Percentiles rank a stretch among this genome's conserved stretches.
phyloP scores from a whole-genome alignment of 1,140 invertebrate species.

The Conus betulinus region DNA sequence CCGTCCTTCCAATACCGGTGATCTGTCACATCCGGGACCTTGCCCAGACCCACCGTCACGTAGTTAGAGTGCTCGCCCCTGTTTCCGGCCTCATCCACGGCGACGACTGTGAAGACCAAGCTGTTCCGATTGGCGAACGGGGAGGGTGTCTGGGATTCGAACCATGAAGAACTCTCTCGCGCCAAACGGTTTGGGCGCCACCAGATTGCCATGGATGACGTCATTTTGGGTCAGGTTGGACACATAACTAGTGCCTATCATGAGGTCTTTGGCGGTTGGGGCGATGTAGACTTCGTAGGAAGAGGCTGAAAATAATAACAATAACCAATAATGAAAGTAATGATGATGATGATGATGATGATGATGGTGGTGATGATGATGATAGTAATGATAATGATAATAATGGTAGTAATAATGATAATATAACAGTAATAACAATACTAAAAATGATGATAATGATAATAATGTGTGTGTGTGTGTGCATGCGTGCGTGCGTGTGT shows the following conservation, averaged over 20 bases:
- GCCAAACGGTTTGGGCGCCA: constrained; percentile 42
- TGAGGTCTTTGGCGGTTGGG: constrained; percentile 68
- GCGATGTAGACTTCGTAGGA: constrained; percentile 76
- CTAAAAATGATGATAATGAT: no score
- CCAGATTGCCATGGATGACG: constrained; percentile 43
- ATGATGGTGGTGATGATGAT: background rate
- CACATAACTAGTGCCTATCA: constrained; percentile 74
- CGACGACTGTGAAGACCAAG: constrained; percentile 77
- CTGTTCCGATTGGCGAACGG: constrained; percentile 63
- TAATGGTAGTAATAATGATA: no score
- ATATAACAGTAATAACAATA: no score
- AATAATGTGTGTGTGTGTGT: no score
- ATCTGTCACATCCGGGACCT: constrained; percentile 37
- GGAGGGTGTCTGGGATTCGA: constrained; percentile 18
- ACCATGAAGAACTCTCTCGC: constrained; percentile 33
- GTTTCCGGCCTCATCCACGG: constrained; percentile 74
- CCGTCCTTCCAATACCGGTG: constrained; percentile 29
- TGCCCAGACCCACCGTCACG: constrained; percentile 63
- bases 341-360: background rate
- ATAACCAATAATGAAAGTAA: background rate
- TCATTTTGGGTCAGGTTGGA: constrained; percentile 38
- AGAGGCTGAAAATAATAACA: constrained; percentile 62
- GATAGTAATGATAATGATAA: background rate
- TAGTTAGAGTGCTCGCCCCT: constrained; percentile 79
- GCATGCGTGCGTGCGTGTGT: no score